phyloP scores from a whole-genome alignment of 2,888 invertebrate species.

The Amblyjoppa proteus region DNA sequence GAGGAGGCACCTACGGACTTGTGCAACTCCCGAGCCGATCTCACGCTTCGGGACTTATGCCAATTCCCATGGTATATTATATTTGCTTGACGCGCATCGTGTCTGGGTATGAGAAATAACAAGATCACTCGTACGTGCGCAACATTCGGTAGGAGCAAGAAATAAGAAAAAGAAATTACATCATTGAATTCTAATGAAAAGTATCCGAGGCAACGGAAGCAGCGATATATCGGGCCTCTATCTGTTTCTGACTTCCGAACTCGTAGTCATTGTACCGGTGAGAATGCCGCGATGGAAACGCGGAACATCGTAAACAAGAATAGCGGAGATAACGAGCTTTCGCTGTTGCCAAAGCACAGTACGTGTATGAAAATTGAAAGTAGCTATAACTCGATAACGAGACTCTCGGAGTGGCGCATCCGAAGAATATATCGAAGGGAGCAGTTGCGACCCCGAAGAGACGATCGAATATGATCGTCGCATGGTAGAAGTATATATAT shows the following conservation, averaged over 20 bases:
- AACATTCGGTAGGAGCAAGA: neutral
- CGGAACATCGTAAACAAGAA: neutral
- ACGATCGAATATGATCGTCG: neutral
- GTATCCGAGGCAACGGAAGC: neutral
- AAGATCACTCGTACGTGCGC: conserved; percentile 7
- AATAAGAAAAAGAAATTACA: neutral
- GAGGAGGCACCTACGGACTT: conserved; percentile 44
- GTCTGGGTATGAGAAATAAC: conserved; percentile 44
- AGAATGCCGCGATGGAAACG: neutral
- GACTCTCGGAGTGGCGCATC: neutral
- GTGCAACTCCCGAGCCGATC: conserved; percentile 42
- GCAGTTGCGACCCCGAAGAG: neutral
- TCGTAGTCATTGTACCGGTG: neutral
- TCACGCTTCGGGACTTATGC: conserved; percentile 43
- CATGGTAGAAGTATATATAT: neutral
- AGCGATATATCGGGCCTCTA: neutral
- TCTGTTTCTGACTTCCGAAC: neutral
- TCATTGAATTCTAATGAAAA: conserved; percentile 14
- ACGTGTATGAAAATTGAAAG: neutral
- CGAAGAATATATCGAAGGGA: neutral
- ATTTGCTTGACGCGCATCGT: conserved; percentile 31
- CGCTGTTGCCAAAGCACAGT: neutral
- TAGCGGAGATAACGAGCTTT: neutral
- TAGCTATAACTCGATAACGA: conserved; percentile 17
- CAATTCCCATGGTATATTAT: conserved; percentile 60